These are phyloP conservation scores for Eumerus sabulonum DNA, from an alignment of 2,888 invertebrate species.

Conservation along the genomic window DNA sequence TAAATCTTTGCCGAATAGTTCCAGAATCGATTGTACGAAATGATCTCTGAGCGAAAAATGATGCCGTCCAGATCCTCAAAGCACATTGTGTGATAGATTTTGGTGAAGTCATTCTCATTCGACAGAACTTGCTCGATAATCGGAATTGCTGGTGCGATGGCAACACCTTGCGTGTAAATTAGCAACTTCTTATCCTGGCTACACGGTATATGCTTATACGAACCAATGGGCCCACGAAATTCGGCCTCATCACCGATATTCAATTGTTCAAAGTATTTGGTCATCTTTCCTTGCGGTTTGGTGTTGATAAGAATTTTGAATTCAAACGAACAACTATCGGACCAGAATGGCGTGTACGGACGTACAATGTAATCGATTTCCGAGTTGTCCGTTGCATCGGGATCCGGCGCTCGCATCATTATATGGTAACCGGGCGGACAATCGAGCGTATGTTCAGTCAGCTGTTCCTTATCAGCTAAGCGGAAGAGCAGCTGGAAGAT, in stretches of 20 bases:
- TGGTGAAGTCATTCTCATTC: constrained; percentile 85
- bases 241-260: constrained; percentile 80
- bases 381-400: not conserved
- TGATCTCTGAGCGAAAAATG: constrained; percentile 82
- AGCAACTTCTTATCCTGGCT: constrained; percentile 72
- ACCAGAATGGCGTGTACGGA: constrained; percentile 77
- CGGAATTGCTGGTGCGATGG: constrained; percentile 85
- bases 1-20: constrained; percentile 86
- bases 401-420: constrained; percentile 66
- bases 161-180: constrained; percentile 86
- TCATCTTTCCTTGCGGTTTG: constrained; percentile 82
- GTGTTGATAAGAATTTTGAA: constrained; percentile 84
- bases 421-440: constrained; percentile 73
- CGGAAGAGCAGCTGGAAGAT: constrained; percentile 73
- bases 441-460: constrained; percentile 71
- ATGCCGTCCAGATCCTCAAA: constrained; percentile 81
- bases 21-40: constrained; percentile 83
- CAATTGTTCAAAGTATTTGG: constrained; percentile 80
- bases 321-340: constrained; percentile 71
- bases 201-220: constrained; percentile 77
- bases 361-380: constrained; percentile 70
- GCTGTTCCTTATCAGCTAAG: constrained; percentile 47
- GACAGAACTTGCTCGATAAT: constrained; percentile 82
- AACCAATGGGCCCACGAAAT: constrained; percentile 88
- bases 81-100: constrained; percentile 83